Evolutionary conservation across 2,797 vertebrate genomes (phyloP).

Genomic region (Carapus acus): DNA sequence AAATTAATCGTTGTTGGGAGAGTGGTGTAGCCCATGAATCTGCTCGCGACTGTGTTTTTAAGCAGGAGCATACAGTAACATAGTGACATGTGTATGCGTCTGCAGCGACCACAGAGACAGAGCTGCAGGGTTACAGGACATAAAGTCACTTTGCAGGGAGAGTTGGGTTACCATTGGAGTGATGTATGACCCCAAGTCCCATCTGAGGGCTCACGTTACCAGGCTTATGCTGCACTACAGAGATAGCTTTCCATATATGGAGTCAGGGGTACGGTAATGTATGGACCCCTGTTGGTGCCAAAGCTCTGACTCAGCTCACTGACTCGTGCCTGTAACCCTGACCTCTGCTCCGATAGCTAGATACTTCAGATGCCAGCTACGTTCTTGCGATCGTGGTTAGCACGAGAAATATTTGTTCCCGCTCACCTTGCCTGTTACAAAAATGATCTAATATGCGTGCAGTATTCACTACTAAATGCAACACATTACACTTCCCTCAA

Average conservation of each 20-base stretch:
- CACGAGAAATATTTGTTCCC: slow-evolving; percentile 43
- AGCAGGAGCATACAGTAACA: slow-evolving; percentile 46
- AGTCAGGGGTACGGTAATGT: slow-evolving; percentile 67
- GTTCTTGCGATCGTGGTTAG: slow-evolving; percentile 45
- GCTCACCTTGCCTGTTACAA: slow-evolving; percentile 38
- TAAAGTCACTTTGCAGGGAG: slow-evolving; percentile 65
- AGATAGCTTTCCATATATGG: slow-evolving; percentile 65
- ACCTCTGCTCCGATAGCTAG: slow-evolving; percentile 62
- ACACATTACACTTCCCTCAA: too few relatives aligned
- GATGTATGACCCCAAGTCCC: slow-evolving; percentile 71
- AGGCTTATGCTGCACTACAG: slow-evolving; percentile 64
- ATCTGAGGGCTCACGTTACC: slow-evolving; percentile 71
- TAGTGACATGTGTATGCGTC: slow-evolving; percentile 60
- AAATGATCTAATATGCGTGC: too few relatives aligned
- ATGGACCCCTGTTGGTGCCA: slow-evolving; percentile 63
- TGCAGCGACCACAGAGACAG: slow-evolving; percentile 55
- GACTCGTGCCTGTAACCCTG: slow-evolving; percentile 50
- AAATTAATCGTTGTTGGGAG: slow-evolving; percentile 14
- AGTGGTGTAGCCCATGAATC: slow-evolving; percentile 6
- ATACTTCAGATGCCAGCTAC: slow-evolving; percentile 46
- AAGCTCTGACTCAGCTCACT: slow-evolving; percentile 69
- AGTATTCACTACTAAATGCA: too few relatives aligned
- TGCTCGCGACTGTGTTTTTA: slow-evolving; percentile 34
- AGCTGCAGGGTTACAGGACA: slow-evolving; percentile 59
- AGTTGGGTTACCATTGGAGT: slow-evolving; percentile 64